Percentiles rank a stretch among this genome's conserved stretches.
Evolutionary conservation across 2,888 invertebrate species (phyloP).

Genomic region (Frankliniella fusca): DNA sequence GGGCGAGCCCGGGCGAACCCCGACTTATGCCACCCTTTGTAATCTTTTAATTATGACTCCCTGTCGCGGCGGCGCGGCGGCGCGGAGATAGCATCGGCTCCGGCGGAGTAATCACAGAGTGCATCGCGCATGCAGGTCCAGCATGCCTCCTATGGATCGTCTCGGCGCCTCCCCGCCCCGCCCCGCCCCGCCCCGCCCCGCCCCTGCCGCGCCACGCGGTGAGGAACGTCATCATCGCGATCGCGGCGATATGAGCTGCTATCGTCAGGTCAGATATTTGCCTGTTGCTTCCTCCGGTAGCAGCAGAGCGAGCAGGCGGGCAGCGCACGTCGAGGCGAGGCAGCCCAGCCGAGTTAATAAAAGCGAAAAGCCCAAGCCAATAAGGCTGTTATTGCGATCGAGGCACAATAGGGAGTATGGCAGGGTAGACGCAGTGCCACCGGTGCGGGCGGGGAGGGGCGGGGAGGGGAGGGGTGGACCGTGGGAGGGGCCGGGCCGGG

Average conservation of each 20-base stretch:
- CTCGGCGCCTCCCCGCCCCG: background rate
- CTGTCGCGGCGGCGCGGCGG: background rate
- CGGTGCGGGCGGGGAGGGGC: background rate
- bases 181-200: background rate
- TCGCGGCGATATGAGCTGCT: background rate
- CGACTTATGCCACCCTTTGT: background rate
- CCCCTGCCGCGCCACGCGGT: background rate
- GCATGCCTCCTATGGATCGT: background rate
- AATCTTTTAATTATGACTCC: conserved; percentile 5
- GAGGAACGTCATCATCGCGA: background rate
- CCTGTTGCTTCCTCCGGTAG: background rate
- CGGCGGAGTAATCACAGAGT: no score
- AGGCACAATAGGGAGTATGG: background rate
- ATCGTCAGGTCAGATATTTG: conserved; percentile 4
- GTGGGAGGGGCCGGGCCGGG: background rate
- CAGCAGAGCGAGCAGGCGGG: no score
- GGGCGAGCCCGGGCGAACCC: background rate
- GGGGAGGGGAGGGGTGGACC: background rate
- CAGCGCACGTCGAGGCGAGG: no score
- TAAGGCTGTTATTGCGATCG: conserved; percentile 18
- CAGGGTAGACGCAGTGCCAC: background rate
- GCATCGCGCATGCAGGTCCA: no score
- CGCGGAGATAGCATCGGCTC: no score
- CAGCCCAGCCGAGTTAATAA: background rate
- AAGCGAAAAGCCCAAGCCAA: background rate